These are phyloP conservation scores for Anser brachyrhynchus DNA, from an alignment of 2,113 vertebrate species.

Conservation along the genomic window DNA sequence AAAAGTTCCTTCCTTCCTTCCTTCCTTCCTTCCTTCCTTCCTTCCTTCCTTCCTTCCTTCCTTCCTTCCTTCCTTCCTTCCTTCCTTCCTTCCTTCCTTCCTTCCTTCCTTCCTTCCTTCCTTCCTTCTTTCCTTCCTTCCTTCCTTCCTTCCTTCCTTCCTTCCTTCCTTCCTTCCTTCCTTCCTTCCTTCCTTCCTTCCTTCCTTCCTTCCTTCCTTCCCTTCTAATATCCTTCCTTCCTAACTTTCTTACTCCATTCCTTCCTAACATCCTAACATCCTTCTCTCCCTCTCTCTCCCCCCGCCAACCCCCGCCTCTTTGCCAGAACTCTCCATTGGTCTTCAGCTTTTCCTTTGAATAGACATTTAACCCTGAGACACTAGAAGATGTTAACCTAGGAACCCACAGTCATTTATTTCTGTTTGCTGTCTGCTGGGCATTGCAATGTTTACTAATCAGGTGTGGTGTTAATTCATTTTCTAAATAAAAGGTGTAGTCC, in stretches of 20 bases:
- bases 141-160: background rate
- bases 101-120: background rate
- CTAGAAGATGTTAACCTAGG: background rate
- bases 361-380: background rate
- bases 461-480: background rate
- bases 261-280: background rate
- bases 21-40: background rate
- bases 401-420: background rate
- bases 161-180: background rate
- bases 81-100: background rate
- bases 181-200: background rate
- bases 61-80: background rate
- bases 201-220: background rate
- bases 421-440: background rate
- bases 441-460: background rate
- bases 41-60: background rate
- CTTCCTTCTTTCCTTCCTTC: background rate
- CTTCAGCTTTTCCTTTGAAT: background rate
- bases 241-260: background rate
- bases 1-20: background rate
- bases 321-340: background rate
- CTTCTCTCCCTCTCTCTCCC: background rate
- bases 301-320: background rate
- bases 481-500: conserved; percentile 13
- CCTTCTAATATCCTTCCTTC: too few species aligned